These are phyloP conservation scores for Erythrolamprus reginae DNA, from an alignment of 2,113 vertebrate species.

Conservation along the genomic window DNA sequence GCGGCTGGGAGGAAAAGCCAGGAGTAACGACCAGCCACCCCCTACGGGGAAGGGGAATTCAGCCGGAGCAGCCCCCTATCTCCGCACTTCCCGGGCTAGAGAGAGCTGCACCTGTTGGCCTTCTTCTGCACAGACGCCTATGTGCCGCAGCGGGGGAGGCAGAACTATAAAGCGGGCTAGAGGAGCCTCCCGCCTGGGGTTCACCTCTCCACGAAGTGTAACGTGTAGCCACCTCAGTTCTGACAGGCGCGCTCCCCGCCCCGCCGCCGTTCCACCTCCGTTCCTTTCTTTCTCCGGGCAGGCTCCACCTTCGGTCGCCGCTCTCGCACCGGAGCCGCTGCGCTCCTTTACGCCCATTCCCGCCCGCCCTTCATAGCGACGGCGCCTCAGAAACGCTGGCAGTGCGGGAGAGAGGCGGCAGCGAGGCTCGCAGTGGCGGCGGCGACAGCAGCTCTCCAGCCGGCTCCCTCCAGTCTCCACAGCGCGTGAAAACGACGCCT, in stretches of 20 bases:
- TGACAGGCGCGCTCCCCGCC: not conserved
- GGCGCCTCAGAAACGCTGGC: slow-evolving; percentile 23
- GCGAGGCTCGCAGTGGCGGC: not conserved
- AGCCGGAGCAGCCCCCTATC: not conserved
- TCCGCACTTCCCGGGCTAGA: not conserved
- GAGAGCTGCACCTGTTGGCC: slow-evolving; percentile 12
- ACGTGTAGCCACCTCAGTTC: not conserved
- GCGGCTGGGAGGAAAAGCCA: not conserved
- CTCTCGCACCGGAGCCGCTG: slow-evolving; percentile 28
- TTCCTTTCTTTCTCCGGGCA: slow-evolving; percentile 9
- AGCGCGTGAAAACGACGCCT: not conserved
- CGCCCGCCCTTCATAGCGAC: not conserved
- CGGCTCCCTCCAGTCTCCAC: slow-evolving; percentile 3
- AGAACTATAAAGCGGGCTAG: not conserved
- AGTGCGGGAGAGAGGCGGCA: slow-evolving; percentile 28
- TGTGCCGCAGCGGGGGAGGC: not conserved
- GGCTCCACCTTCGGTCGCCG: slow-evolving; percentile 41
- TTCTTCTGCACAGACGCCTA: not conserved
- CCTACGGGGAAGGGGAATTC: not conserved
- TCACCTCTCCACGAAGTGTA: not conserved
- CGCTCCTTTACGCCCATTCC: not conserved
- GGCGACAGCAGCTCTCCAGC: not conserved
- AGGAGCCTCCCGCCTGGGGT: not conserved
- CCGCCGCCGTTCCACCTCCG: not conserved
- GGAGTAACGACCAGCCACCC: not conserved